Conservation (phyloP, 2,113 vertebrate genomes). For the Silurus asotus region DNA sequence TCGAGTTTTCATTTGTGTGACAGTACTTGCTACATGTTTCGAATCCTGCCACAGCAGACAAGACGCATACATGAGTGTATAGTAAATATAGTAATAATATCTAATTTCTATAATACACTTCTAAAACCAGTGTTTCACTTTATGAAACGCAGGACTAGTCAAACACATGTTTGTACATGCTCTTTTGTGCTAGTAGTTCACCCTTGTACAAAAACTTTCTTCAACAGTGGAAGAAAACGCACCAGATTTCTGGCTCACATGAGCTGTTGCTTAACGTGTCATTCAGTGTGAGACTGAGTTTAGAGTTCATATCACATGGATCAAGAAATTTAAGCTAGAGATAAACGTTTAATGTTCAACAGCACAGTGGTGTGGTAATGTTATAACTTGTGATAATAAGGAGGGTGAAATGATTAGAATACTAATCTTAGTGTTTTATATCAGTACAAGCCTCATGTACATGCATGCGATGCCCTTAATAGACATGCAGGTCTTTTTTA, state of each 20-base stretch:
- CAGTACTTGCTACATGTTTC: neutral
- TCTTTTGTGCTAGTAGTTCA: neutral
- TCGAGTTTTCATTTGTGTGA: neutral
- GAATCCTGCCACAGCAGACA: neutral
- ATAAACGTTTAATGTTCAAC: neutral
- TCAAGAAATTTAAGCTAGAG: neutral
- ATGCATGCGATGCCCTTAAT: neutral
- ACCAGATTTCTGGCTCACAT: neutral
- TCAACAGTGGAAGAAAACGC: neutral
- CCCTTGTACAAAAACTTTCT: neutral
- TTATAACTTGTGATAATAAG: neutral
- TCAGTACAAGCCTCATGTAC: neutral
- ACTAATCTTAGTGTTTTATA: neutral
- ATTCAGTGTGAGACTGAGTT: neutral
- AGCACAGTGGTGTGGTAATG: neutral
- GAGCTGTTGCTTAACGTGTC: neutral
- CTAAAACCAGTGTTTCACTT: neutral
- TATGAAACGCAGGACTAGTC: neutral
- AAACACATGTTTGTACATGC: neutral
- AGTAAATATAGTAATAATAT: neutral
- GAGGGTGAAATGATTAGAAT: neutral
- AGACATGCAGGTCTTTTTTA: neutral
- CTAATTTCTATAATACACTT: neutral
- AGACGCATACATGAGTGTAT: neutral
- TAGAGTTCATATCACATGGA: neutral